These are phyloP conservation scores for Gephyroberyx darwinii DNA, from an alignment of 2,797 vertebrate species.

Conservation along the genomic window DNA sequence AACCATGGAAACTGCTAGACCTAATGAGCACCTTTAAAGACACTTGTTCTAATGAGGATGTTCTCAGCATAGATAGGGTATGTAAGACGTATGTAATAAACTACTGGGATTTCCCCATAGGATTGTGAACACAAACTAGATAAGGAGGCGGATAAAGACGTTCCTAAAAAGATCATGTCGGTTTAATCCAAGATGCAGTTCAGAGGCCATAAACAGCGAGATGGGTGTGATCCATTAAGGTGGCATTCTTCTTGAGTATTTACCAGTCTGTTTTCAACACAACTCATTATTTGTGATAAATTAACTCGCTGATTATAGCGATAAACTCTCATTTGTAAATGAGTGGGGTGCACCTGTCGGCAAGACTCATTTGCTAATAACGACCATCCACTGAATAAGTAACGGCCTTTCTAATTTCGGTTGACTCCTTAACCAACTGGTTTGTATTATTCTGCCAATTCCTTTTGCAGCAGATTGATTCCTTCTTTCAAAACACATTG, in stretches of 20 bases:
- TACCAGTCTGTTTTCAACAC: slow-evolving; percentile 75
- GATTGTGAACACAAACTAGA: slow-evolving; percentile 10
- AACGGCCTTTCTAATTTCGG: slow-evolving; percentile 73
- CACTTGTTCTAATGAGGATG: slow-evolving; percentile 2
- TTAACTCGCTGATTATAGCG: slow-evolving; percentile 79
- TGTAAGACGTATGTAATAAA: not conserved
- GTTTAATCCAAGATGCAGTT: slow-evolving; percentile 33
- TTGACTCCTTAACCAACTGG: slow-evolving; percentile 70
- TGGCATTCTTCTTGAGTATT: slow-evolving; percentile 68
- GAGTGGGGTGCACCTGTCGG: slow-evolving; percentile 79
- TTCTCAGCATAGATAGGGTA: too few relatives aligned
- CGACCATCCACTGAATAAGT: slow-evolving; percentile 78
- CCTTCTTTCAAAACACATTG: slow-evolving; percentile 33
- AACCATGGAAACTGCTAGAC: not conserved
- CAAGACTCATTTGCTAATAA: slow-evolving; percentile 78
- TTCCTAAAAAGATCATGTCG: slow-evolving; percentile 23
- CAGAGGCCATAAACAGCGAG: slow-evolving; percentile 56
- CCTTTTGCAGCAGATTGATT: slow-evolving; percentile 56
- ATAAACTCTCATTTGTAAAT: slow-evolving; percentile 80
- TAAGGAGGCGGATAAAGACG: not conserved
- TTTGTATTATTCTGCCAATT: slow-evolving; percentile 74
- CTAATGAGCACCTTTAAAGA: slow-evolving; percentile 9
- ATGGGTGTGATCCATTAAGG: slow-evolving; percentile 62
- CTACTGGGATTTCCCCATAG: not conserved
- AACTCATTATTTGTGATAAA: slow-evolving; percentile 82